Percentiles rank a stretch among this genome's conserved stretches.
phyloP scores from a whole-genome alignment of 1,140 invertebrate genomes.

The Drosophila paulistorum region DNA sequence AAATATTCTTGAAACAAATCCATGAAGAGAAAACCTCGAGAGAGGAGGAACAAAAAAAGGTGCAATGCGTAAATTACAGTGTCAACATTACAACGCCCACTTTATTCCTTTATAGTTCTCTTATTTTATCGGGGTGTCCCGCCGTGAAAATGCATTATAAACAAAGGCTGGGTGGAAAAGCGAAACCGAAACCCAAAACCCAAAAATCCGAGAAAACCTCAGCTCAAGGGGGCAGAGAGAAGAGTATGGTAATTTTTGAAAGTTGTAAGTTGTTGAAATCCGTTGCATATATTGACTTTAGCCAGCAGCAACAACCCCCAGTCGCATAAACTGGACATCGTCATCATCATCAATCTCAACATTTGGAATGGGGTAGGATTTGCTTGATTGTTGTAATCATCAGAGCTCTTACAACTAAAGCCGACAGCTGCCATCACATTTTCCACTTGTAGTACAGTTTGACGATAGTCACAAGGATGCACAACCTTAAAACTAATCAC shows the following conservation, averaged over 20 bases:
- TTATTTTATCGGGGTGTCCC: slow-evolving; percentile 54
- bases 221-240: slow-evolving; percentile 20
- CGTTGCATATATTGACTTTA: slow-evolving; percentile 56
- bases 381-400: slow-evolving; percentile 43
- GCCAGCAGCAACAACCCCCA: slow-evolving; percentile 21
- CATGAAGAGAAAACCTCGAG: slow-evolving; percentile 2
- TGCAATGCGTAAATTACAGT: slow-evolving; percentile 80
- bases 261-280: slow-evolving; percentile 67
- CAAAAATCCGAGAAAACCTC: slow-evolving; percentile 12
- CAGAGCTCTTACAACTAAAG: slow-evolving; percentile 46
- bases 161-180: slow-evolving; percentile 29
- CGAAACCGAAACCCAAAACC: slow-evolving; percentile 55
- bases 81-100: slow-evolving; percentile 80
- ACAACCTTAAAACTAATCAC: slow-evolving; percentile 23
- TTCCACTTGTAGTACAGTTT: slow-evolving; percentile 37
- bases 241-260: slow-evolving; percentile 35
- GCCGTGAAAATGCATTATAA: slow-evolving; percentile 78
- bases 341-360: slow-evolving; percentile 31
- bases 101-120: slow-evolving; percentile 35
- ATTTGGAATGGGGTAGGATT: background rate
- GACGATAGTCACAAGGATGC: slow-evolving; percentile 44
- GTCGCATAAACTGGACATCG: background rate
- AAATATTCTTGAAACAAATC: slow-evolving; percentile 50
- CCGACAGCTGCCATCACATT: slow-evolving; percentile 41
- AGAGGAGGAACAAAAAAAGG: slow-evolving; percentile 43